phyloP scores from a whole-genome alignment of 2,113 vertebrate species.

The Corydoras maculifer region DNA sequence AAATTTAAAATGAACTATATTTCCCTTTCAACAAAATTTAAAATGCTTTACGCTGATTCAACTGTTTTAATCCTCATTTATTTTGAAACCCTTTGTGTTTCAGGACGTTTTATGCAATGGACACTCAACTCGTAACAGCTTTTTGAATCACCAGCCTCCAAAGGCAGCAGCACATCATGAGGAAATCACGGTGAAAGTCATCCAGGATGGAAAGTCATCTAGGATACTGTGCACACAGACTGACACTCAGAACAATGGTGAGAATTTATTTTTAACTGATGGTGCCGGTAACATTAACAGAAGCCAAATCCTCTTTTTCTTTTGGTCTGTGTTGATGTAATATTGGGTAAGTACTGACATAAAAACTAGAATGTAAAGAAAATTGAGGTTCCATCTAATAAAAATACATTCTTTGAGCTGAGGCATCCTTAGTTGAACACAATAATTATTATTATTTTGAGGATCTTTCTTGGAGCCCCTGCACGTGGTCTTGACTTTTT shows the following conservation, averaged over 20 bases:
- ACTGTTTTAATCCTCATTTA: no score
- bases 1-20: no score
- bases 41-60: no score
- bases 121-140: slow-evolving; percentile 72
- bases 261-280: not conserved
- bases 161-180: slow-evolving; percentile 76
- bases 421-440: no score
- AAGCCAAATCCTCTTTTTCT: no score
- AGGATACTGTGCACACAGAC: slow-evolving; percentile 61
- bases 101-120: slow-evolving; percentile 78
- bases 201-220: slow-evolving; percentile 70
- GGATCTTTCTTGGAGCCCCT: not conserved
- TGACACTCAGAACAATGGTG: slow-evolving; percentile 74
- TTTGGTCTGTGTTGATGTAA: no score
- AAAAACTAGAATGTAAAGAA: not conserved
- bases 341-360: no score
- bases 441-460: no score
- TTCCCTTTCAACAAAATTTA: no score
- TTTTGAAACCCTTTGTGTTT: slow-evolving; percentile 14
- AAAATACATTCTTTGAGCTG: no score
- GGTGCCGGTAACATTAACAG: no score
- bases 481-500: no score
- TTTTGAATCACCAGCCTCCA: slow-evolving; percentile 71
- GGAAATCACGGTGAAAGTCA: slow-evolving; percentile 68
- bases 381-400: not conserved